Percentiles rank a stretch among this genome's conserved stretches.
Evolutionary conservation across 2,797 vertebrate genomes (phyloP).

Genomic region (Chiloscyllium punctatum): DNA sequence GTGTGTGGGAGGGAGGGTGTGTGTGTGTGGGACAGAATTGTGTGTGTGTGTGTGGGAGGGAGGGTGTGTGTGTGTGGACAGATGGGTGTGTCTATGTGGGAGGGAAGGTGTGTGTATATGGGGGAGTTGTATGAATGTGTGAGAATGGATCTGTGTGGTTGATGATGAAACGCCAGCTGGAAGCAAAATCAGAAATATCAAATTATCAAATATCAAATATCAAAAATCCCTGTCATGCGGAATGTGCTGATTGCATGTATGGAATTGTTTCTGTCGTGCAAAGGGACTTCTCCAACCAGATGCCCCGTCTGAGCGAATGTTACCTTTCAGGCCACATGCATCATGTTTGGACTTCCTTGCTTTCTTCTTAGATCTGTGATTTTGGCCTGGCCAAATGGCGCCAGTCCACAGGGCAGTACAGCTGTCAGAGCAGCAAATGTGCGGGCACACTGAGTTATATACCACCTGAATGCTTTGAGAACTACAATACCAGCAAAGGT

Average conservation of each 20-base stretch:
- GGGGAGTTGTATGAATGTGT: too few species aligned
- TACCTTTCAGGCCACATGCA: background rate
- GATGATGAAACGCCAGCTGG: background rate
- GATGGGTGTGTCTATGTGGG: too few species aligned
- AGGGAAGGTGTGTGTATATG: too few species aligned
- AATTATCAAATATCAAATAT: too few species aligned
- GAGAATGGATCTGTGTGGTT: background rate
- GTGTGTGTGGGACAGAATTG: too few species aligned
- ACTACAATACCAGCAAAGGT: background rate
- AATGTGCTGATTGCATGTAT: background rate
- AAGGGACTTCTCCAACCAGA: background rate
- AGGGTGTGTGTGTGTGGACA: too few species aligned
- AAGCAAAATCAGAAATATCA: background rate
- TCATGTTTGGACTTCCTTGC: background rate
- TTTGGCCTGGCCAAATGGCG: constrained; percentile 31
- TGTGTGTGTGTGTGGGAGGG: too few species aligned
- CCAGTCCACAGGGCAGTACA: background rate
- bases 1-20: too few species aligned
- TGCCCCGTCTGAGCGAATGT: background rate
- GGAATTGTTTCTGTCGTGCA: background rate
- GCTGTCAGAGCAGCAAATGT: background rate
- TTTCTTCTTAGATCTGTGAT: constrained; percentile 16
- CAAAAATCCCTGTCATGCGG: too few species aligned
- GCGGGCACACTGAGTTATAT: background rate
- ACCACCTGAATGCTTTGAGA: background rate